A percentile compares a stretch with the other conserved stretches of the same genome.
phyloP scores from a whole-genome alignment of 2,888 invertebrate species.

The Pollenia amentaria region DNA sequence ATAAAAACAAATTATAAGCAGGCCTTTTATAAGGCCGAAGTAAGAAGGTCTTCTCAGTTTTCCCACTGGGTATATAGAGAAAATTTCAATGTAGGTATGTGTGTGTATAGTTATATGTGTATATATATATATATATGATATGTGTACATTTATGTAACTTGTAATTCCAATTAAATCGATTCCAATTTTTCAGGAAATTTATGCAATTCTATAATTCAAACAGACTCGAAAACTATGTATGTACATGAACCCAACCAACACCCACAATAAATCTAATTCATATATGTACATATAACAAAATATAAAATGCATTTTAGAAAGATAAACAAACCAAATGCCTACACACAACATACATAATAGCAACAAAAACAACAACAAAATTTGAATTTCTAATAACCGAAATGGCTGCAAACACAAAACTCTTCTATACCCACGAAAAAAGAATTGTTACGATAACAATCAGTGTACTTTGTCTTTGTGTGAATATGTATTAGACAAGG shows the following conservation, averaged over 20 bases:
- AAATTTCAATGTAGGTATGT: neutral
- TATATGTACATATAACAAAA: slow-evolving; percentile 38
- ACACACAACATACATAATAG: neutral
- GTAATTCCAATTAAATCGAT: slow-evolving; percentile 66
- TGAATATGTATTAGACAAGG: too few species aligned
- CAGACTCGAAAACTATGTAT: neutral
- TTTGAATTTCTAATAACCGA: slow-evolving; percentile 47
- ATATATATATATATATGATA: too few species aligned
- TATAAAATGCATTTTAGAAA: slow-evolving; percentile 32
- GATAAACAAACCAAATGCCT: neutral
- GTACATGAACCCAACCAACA: neutral
- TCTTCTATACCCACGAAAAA: neutral
- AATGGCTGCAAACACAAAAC: slow-evolving; percentile 10
- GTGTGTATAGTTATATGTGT: too few species aligned
- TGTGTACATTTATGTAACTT: slow-evolving; percentile 46
- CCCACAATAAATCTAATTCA: slow-evolving; percentile 19
- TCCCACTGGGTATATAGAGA: too few species aligned
- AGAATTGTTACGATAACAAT: slow-evolving; percentile 1
- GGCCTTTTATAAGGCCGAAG: too few species aligned
- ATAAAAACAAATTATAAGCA: too few species aligned
- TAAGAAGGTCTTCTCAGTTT: too few species aligned
- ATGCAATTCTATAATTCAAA: slow-evolving; percentile 37
- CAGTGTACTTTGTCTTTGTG: neutral
- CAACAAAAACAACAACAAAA: slow-evolving; percentile 4
- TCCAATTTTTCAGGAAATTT: slow-evolving; percentile 17